phyloP scores from a whole-genome alignment of 2,797 vertebrate species.

The Pantherophis alleghaniensis region DNA sequence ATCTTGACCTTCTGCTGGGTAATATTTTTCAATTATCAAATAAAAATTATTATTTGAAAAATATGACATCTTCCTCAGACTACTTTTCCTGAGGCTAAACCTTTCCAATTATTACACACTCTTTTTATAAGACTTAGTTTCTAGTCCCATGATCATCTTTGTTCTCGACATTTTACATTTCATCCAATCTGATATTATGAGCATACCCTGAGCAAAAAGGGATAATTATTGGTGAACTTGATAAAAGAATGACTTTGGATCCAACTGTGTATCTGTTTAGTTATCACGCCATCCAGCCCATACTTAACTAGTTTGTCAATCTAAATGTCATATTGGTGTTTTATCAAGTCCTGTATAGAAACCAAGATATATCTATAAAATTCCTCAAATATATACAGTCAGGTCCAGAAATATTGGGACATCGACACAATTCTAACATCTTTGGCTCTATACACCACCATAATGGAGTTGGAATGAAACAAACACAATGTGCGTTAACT shows the following conservation, averaged over 20 bases:
- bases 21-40: background rate
- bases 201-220: background rate
- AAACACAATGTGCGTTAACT: no score
- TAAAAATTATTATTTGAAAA: background rate
- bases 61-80: background rate
- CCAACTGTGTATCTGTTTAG: background rate
- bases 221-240: background rate
- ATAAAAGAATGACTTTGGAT: background rate
- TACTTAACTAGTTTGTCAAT: background rate
- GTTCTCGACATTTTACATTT: background rate
- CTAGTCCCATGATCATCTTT: background rate
- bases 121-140: background rate
- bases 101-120: background rate
- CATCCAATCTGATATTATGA: background rate
- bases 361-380: background rate
- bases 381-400: background rate
- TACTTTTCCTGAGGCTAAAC: background rate
- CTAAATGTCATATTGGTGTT: background rate
- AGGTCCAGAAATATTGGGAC: no score
- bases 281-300: background rate
- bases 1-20: background rate
- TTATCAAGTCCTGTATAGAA: background rate
- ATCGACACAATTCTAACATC: no score
- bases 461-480: no score
- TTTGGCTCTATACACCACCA: no score